Percentiles rank a stretch among this genome's conserved stretches.
Evolutionary conservation across 1,140 invertebrate genomes (phyloP).

Genomic region (Megalopta genalis): DNA sequence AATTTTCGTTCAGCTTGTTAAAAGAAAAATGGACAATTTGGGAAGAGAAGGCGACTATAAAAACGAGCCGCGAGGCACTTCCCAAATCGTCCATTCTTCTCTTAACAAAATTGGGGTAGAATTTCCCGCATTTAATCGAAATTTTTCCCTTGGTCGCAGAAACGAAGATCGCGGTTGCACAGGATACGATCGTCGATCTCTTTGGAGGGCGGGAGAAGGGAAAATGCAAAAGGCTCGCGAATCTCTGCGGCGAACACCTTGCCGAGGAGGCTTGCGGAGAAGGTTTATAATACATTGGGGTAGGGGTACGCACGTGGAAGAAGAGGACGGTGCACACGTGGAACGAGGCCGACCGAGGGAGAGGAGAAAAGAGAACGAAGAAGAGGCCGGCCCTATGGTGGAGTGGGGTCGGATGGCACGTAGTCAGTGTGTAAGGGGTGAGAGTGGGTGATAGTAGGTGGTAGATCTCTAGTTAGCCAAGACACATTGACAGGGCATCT

Average conservation of each 20-base stretch:
- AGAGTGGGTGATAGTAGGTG: constrained; percentile 73
- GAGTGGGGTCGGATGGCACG: constrained; percentile 64
- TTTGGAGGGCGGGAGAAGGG: neutral
- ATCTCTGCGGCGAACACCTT: constrained; percentile 6
- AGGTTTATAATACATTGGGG: constrained; percentile 9
- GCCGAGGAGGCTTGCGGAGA: constrained; percentile 2
- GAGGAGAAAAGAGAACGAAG: constrained; percentile 46
- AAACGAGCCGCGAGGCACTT: too few species aligned
- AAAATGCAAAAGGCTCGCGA: neutral
- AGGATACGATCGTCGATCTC: too few species aligned
- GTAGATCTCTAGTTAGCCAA: constrained; percentile 75
- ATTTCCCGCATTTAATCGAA: too few species aligned
- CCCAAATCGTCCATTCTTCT: too few species aligned
- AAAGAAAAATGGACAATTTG: too few species aligned
- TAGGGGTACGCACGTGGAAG: constrained; percentile 46
- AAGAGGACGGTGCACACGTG: constrained; percentile 19
- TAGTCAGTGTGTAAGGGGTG: constrained; percentile 71
- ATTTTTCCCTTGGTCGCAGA: too few species aligned
- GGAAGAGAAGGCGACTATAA: too few species aligned
- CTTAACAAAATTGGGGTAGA: too few species aligned
- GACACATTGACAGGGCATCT: constrained; percentile 75
- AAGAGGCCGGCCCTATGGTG: constrained; percentile 59
- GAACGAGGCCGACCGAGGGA: neutral
- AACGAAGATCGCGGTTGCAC: too few species aligned
- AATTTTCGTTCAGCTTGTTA: too few species aligned